Evolutionary conservation across 2,888 invertebrate genomes (phyloP), one percentile per base, ranked within the genome.

Genomic region (Lathronympha strigana): DNA sequence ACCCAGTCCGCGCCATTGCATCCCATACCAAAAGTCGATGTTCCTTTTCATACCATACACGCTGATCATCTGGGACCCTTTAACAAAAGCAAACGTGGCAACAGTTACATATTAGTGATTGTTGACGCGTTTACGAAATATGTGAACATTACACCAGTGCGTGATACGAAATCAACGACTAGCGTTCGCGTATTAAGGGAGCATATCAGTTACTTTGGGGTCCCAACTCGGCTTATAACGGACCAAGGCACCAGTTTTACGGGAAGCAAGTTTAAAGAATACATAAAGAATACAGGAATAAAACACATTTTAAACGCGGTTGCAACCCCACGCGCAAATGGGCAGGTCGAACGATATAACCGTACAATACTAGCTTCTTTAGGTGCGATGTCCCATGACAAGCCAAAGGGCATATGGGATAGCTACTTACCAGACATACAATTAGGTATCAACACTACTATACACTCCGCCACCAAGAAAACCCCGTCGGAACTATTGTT

Each of bases 361-460:
- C 15, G 40, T 4, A 40, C 40, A 6, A 40, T 40, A 6, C 17
- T 40, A 4, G 15, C 15, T 2, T 40, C 40, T 4, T 15, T 40
- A 6, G 17, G 40, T 1, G 15, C 40, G 8, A 60, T 63, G 60
- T 54, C 17, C 1, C 63, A 67, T n/a, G 54, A 60, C 25, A 63
- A 54, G 31, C 31, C 47, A 36, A n/a, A n/a, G 21, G 53, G 53
- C 36, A 36, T 19, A 21, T 69, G 69, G 69, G 69, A 69, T 33
- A 64, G 66, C 38, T 38, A 51, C 15, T 6, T 67, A 1, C 60
- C 58, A 3, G 64, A 69, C 15, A 33, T 71, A 1, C 69, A 72
- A 28, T 23, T 68, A 15, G 69, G 68, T 0, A 33, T 72, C 0
- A 72, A 72, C 11, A 66, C 67, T 0, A 50, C 64, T 3, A 33